Base-by-base conservation (phyloP, 2,888 invertebrate genomes). In the Serripes groenlandicus region DNA sequence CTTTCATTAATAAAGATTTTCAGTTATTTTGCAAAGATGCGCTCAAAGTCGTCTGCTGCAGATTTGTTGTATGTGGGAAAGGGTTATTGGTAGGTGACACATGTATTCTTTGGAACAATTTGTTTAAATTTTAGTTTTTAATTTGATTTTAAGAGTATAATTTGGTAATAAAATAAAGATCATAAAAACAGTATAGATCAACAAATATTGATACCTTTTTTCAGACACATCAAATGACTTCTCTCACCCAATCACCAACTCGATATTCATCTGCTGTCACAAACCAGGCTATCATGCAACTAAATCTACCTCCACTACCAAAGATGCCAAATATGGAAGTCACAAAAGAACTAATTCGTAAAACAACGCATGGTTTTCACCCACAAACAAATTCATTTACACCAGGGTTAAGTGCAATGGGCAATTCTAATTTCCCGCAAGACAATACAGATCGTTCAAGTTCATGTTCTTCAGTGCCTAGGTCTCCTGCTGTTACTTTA, bases 331-430 rank as follows among this genome's bases (percentile, higher is more conserved):
- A 83, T 66, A 60, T 78, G 42, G 42, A 69, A 1, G 68, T 72
- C 26, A 72, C 85, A 9, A 79, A 69, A 56, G 92, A 93, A 84
- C 89, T 94, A 4, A 90, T 94, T 66, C 90, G 91, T 23, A 91
- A 54, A 32, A 28, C 28, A 26, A 70, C 54, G 1, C 70, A 54
- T 5, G 30, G 52, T 18, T 9, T 30, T 52, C 23, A n/a, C 18
- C 32, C 70, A 18, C 54, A n/a, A 18, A 21, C 32, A 34, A 34
- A 62, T 9, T 9, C 56, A n/a, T 11, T 26, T 23, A 26, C 7
- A 49, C 49, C 15, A 49, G 18, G 21, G 7, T 49, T 1, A 15
- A 49, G 49, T 5, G 7, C 49, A 49, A 5, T 49, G 49, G 21
- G 49, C 15, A 21, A 49, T 21, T 21, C 21, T 21, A 15, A 49